Percentiles rank a stretch among this genome's conserved stretches.
These are phyloP conservation scores for Eupithecia insigniata DNA, from an alignment of 2,888 invertebrate species.

Conservation along the genomic window DNA sequence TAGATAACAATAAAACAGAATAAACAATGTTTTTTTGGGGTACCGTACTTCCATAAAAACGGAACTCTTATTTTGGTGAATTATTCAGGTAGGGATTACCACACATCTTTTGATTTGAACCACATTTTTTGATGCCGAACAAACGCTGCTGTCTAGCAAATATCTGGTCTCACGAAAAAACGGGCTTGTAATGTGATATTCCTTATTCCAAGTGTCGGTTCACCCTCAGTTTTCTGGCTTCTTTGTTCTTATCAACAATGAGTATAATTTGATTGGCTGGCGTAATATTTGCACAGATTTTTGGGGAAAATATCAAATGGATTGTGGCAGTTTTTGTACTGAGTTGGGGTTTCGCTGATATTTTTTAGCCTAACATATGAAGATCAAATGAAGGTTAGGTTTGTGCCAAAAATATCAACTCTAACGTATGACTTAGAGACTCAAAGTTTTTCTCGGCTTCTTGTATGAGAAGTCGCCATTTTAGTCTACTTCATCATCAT, in stretches of 20 bases:
- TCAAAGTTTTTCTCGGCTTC: no score
- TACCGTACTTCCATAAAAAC: no score
- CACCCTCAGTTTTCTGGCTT: constrained; percentile 9
- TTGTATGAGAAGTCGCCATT: no score
- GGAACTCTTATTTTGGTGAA: no score
- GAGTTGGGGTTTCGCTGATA: neutral
- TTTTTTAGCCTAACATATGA: neutral
- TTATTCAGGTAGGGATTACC: neutral
- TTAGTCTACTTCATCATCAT: no score
- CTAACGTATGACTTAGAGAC: no score
- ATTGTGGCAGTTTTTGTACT: neutral
- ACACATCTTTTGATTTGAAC: neutral
- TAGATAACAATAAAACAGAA: no score
- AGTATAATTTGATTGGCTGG: constrained; percentile 7
- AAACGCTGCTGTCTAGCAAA: neutral
- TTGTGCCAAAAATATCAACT: no score
- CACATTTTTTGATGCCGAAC: neutral
- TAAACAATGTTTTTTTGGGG: no score
- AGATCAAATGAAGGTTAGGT: no score
- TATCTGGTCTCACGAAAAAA: neutral
- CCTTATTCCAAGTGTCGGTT: constrained; percentile 1
- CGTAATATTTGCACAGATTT: neutral
- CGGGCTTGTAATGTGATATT: neutral
- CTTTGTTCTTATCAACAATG: constrained; percentile 9
- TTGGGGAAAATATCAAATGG: constrained; percentile 4